Evolutionary conservation across 2,888 invertebrate genomes (phyloP), one percentile per base, ranked within the genome.

Genomic region (Eristalis tenax): DNA sequence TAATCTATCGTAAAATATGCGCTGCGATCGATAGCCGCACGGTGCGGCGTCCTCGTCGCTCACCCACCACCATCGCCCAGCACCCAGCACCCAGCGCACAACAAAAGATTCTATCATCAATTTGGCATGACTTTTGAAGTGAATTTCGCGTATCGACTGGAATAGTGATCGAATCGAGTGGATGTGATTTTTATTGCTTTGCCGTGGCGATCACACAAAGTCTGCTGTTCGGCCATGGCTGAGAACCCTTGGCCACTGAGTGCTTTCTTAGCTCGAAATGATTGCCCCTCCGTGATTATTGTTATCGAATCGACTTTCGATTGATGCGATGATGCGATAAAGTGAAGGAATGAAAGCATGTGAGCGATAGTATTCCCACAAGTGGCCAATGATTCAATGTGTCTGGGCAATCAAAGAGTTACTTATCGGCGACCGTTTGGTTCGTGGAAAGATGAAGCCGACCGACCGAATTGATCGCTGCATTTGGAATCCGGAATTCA

Each of bases 221-320:
- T 68, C 50, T 68, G 50, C 18, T 50, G 50, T 8, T 50, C 50
- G 18, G 18, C 50, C 18, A 8, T 18, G n/a, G 26, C 26, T 18
- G 40, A 68, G 28, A 32, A 32, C 32, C 22, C 35, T 69, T 26
- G 56, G 69, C 35, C 57, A 35, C 69, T 68, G 57, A 69, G 69
- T 69, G 57, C 69, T 18, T n/a, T 50, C 18, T 50, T 50, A 2
- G n/a, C 50, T n/a, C n/a, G 18, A 5, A 18, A 50, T 50, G 5
- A 50, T n/a, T 50, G 50, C 18, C n/a, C 18, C 18, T 18, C 5
- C n/a, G n/a, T 50, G 50, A 50, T 50, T 50, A 8, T 18, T 50
- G 50, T 50, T 18, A 50, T 50, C 50, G 50, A 18, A 50, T 6
- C 8, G 18, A 18, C 18, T 18, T n/a, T 8, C 18, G 18, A 50